Evolutionary conservation across 2,888 invertebrate species (phyloP).

Genomic region (Ceramica pisi): DNA sequence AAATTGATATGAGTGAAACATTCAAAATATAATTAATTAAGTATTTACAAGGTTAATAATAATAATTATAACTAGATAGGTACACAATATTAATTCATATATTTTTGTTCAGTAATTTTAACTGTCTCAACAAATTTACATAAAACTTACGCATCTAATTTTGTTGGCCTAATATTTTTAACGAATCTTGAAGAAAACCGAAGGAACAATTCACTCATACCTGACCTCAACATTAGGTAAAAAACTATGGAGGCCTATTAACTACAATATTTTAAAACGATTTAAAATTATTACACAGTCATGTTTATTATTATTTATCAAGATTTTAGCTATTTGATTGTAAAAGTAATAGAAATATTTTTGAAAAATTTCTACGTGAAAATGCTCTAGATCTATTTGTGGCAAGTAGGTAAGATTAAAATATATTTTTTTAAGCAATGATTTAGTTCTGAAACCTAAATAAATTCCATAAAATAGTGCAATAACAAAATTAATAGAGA

Average conservation of each 20-base stretch:
- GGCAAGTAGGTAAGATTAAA: conserved; percentile 49
- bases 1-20: conserved; percentile 90
- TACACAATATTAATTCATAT: conserved; percentile 77
- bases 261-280: conserved; percentile 63
- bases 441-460: conserved; percentile 38
- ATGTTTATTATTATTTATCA: conserved; percentile 53
- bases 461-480: conserved; percentile 41
- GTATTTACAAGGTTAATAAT: conserved; percentile 85
- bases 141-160: conserved; percentile 76
- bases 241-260: conserved; percentile 61
- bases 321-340: conserved; percentile 48
- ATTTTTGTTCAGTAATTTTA: conserved; percentile 73
- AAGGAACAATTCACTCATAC: conserved; percentile 71
- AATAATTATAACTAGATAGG: conserved; percentile 81
- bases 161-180: conserved; percentile 77
- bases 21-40: conserved; percentile 87
- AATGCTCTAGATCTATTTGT: conserved; percentile 58
- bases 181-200: conserved; percentile 57
- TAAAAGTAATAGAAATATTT: conserved; percentile 42
- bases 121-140: conserved; percentile 77
- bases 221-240: conserved; percentile 63
- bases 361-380: conserved; percentile 46
- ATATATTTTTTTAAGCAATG: conserved; percentile 35
- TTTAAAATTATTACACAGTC: conserved; percentile 64
- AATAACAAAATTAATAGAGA: conserved; percentile 6